Evolutionary conservation across 2,113 vertebrate genomes (phyloP), one percentile per base, ranked within the genome.

Genomic region (Colistium nudipinnis): DNA sequence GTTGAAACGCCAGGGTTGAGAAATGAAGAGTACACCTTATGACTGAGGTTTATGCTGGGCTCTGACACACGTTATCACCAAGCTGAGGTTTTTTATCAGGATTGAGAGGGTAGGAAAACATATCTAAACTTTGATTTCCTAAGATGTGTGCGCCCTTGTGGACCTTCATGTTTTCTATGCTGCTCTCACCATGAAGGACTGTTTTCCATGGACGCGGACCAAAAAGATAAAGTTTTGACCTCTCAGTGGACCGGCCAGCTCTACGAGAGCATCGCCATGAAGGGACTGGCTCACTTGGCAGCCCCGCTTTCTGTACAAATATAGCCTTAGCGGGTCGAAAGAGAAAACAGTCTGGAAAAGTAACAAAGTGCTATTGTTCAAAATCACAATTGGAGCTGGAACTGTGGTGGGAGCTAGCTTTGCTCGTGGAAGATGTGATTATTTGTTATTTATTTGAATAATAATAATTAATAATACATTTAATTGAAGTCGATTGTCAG

Each of bases 151-250:
- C 44, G 41, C 49, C n/a, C n/a, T 64, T 54, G 44, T 66, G 67
- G 17, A 61, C 76, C 67, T 66, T 75, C 19, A 71, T 70, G 65
- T 70, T 85, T 88, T 85, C 68, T 68, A 41, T 83, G 65, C 59
- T 38, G 73, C 61, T 48, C 83, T 86, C 47, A 73, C 36, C 36
- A 82, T 62, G 41, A 31, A 76, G 75, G 78, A 80, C 77, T 92
- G 89, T 87, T 93, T 88, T 90, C 49, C 54, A 16, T 92, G 91
- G 89, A 88, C n/a, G 28, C 28, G 10, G 63, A 82, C 92, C 92
- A 93, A 91, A n/a, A 85, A 91, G 91, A 91, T 92, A 87, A 90
- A 82, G 62, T 74, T 31, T 4, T 73, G 81, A 84, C 76, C 67
- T 76, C 74, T 76, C 66, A 12, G 30, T 59, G 67, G 81, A 71